Base-by-base conservation (phyloP, 2,797 vertebrate genomes). In the Meda fulgida region DNA sequence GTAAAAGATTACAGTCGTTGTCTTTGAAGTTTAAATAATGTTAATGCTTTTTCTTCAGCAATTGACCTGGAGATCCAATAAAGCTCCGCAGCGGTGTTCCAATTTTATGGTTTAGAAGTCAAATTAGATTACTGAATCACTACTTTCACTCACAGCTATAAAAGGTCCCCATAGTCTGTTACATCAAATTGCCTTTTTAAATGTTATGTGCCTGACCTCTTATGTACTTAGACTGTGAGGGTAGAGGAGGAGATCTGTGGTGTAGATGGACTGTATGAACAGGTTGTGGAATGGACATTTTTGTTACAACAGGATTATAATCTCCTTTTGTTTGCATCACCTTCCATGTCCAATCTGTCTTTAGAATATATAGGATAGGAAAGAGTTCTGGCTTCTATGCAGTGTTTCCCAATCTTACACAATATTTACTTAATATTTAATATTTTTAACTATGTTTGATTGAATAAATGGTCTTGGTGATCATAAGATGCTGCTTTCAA, bases 121-220 rank as follows among this genome's bases (percentile, higher is more conserved):
- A 40, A 86, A 88, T 86, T 78, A 78, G 66, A 86, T 88, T 86
- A 87, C 85, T 81, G 84, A 89, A 88, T 86, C 76, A 53, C 83
- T 89, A 77, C 84, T 76, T 88, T 86, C 70, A 88, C 81, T 86
- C 70, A 55, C 70, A 36, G 85, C 83, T 83, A 85, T 89, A 83
- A 89, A 89, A 60, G 81, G 83, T 71, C 66, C 71, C 83, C 66
- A 73, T 70, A 89, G 80, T 70, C 38, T 83, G 46, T 86, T 85
- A 85, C 82, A 80, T 86, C 80, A 69, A 80, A 70, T 43, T 77
- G 86, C 70, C 53, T 80, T 78, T 86, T 86, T 55, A 79, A 85
- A 78, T 36, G 79, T 67, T 38, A 40, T 31, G 40, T 55, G 72
- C 6, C 78, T 84, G 26, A 83, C 71, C 81, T 83, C 66, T 43